phyloP scores from a whole-genome alignment of 2,888 invertebrate species.

The Perithous albicinctus region DNA sequence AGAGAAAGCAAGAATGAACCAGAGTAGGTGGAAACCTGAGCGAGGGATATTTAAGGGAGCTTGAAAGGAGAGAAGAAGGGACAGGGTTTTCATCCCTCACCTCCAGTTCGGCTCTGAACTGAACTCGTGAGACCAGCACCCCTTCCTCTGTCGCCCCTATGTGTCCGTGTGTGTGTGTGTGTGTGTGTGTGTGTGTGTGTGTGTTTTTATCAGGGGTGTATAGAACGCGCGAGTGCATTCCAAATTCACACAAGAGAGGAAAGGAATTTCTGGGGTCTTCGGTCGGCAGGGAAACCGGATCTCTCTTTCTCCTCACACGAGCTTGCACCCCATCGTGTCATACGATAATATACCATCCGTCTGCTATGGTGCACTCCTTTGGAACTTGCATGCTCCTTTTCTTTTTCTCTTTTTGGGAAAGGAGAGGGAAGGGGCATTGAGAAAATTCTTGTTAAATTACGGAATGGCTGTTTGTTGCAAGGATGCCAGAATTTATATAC shows the following conservation, averaged over 20 bases:
- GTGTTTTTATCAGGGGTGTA: conserved; percentile 21
- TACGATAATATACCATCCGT: conserved; percentile 25
- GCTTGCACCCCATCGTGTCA: conserved; percentile 34
- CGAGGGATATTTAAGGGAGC: conserved; percentile 29
- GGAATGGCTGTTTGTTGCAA: neutral
- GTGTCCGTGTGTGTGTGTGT: neutral
- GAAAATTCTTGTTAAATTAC: conserved; percentile 17
- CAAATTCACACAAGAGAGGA: conserved; percentile 46
- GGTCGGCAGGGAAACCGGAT: conserved; percentile 42
- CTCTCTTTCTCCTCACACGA: conserved; percentile 16
- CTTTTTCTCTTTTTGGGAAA: neutral
- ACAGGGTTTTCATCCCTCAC: conserved; percentile 19
- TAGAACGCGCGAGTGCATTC: conserved; percentile 50
- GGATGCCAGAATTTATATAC: conserved; percentile 15
- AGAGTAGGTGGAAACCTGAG: conserved; percentile 39
- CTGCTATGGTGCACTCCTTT: neutral
- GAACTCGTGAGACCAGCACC: conserved; percentile 8
- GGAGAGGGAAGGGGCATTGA: too few species aligned
- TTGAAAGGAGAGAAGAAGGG: neutral
- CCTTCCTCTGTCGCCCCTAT: neutral
- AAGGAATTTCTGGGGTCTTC: conserved; percentile 44
- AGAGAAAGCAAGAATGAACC: conserved; percentile 39
- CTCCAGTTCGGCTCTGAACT: conserved; percentile 28
- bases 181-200: neutral
- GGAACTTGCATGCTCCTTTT: neutral